Evolutionary conservation across 2,113 vertebrate genomes (phyloP), one percentile per base, ranked within the genome.

Genomic region (Hypocryptadius cinnamomeus): DNA sequence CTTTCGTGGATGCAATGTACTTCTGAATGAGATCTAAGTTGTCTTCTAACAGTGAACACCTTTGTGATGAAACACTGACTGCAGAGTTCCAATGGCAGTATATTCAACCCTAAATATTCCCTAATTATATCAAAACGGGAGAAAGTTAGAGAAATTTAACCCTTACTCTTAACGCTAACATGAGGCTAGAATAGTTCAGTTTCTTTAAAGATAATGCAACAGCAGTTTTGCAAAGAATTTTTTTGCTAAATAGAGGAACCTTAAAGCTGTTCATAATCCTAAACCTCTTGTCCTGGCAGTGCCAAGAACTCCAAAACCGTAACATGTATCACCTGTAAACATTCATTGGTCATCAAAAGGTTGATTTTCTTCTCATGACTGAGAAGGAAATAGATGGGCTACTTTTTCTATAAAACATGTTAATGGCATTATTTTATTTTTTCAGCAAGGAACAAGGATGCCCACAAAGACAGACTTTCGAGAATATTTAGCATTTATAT

Each of bases 1-100:
- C 15, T 85, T 91, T 22, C 0, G 0, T 6, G 2, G 24, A 48
- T 2, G 3, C n/a, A 66, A 61, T 4, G 5, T 35, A 15, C 33
- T 92, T 87, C 47, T 63, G 44, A 85, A 89, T 3, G 47, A 63
- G 39, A 70, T 35, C 20, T 27, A 51, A 15, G 3, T 11, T 79
- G 45, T 40, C 64, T 73, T 68, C 54, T 70, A 63, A 68, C 12
- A 72, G 37, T 12, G 18, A 79, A 33, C 54, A 42, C 30, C 24
- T 53, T 59, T 59, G 30, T 35, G 60, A 37, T 21, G 47, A 73
- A 83, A 73, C n/a, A 20, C 30, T 48, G 48, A 35, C 28, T 89
- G 44, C 24, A 51, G 72, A 87, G 5, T 25, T 47, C 53, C 48
- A 63, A 15, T 10, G 27, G 23, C 16, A 80, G 50, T 33, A 66